Evolutionary conservation across 2,888 invertebrate species (phyloP), one percentile per base, ranked within the genome.

Genomic region (Resseliella maxima): DNA sequence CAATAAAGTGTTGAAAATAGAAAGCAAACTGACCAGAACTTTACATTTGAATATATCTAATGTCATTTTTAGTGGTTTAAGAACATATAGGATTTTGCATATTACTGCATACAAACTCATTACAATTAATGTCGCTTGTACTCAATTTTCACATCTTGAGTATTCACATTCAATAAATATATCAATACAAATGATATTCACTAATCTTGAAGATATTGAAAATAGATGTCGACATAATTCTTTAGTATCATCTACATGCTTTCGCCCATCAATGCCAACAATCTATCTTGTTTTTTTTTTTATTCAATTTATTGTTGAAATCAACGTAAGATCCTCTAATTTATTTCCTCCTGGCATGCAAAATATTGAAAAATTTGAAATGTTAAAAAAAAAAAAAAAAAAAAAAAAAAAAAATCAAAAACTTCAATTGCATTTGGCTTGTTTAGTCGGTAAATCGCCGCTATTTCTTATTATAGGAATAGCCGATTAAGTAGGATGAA

Each of bases 1-100:
- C 83, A 83, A 83, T 83, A 83, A 83, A 83, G 83, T 83, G 83
- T 83, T 83, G 83, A 83, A 83, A 38, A 38, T 83, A 83, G 83
- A 83, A 83, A 83, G 36, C 83, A 83, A 83, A 83, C 38, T 38
- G 36, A 83, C 38, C 83, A 38, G 83, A 83, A 83, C 83, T 83
- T 83, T 83, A 83, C 83, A 83, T 83, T 83, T 83, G 83, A 83
- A 83, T 83, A 83, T n/a, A 83, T 18, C 8, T 72, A 72, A 72
- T 72, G 72, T 72, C 72, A 83, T 38, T 72, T 72, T 72, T 72
- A 72, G 72, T 72, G 0, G 21, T 31, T n/a, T 72, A 72, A 72
- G 72, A 21, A 72, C n/a, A 31, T 31, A 31, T 31, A 72, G 72
- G 35, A 27, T 72, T 24, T 59, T 59, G 59, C 24, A 59, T 24